Evolutionary conservation across 1,140 invertebrate species (phyloP).

Genomic region (Drosophila repletoides): DNA sequence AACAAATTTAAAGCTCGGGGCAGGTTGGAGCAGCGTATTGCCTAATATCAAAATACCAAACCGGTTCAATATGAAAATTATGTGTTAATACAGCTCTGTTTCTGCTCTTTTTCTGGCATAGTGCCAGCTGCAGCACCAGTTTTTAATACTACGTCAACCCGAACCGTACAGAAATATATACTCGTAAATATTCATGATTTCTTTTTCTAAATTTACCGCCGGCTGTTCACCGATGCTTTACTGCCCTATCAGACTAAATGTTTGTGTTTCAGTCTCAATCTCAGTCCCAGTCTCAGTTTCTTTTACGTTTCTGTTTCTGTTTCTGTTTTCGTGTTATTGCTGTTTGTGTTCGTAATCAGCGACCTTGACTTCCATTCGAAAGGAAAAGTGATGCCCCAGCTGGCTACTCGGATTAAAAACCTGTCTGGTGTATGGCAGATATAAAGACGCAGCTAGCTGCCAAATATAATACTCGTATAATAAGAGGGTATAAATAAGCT

Average conservation of each 20-base stretch:
- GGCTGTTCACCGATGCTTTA: constrained; percentile 2
- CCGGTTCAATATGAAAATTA: constrained; percentile 61
- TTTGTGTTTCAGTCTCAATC: not conserved
- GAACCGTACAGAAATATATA: constrained; percentile 26
- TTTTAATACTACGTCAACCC: constrained; percentile 30
- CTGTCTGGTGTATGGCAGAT: constrained; percentile 28
- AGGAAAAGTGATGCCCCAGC: constrained; percentile 64
- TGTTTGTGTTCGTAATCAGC: constrained; percentile 12
- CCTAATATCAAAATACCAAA: constrained; percentile 48
- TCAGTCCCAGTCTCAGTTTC: not conserved
- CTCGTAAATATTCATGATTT: constrained; percentile 70
- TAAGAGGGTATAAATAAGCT: not conserved
- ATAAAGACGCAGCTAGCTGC: not conserved
- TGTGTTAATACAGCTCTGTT: constrained; percentile 26
- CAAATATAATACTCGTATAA: not conserved
- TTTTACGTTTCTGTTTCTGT: constrained; percentile 14
- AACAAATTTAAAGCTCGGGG: constrained; percentile 14
- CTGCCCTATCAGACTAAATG: not conserved
- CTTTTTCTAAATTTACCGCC: constrained; percentile 41
- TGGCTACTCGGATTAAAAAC: constrained; percentile 41
- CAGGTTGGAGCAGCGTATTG: constrained; percentile 12
- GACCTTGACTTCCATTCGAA: constrained; percentile 73
- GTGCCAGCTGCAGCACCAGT: constrained; percentile 38
- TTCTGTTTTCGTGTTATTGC: constrained; percentile 33
- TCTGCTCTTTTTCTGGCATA: constrained; percentile 12